A percentile compares a stretch with the other conserved stretches of the same genome.
These are phyloP conservation scores for Geophilus truncorum DNA, from an alignment of 2,888 invertebrate species.

Conservation along the genomic window DNA sequence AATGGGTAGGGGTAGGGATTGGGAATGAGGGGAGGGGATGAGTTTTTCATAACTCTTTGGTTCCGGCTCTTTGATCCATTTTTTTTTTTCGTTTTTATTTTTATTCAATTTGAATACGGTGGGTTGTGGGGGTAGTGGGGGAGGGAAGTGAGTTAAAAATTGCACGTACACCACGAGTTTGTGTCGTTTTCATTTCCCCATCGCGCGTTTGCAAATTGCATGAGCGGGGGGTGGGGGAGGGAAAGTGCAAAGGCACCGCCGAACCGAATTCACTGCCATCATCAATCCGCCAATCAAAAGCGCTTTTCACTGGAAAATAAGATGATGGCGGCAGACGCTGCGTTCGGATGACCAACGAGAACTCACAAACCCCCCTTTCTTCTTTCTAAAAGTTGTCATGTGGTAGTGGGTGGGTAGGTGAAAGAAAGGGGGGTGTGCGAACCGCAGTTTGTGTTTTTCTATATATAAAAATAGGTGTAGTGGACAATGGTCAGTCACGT, in stretches of 20 bases:
- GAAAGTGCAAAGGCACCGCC: not conserved
- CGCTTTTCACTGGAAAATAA: not conserved
- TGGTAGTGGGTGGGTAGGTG: not conserved
- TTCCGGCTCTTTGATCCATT: not conserved
- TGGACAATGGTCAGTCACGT: conserved; percentile 20
- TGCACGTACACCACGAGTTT: not conserved
- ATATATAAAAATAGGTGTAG: not conserved
- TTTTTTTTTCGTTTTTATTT: not conserved
- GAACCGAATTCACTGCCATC: not conserved
- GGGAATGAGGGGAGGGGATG: not conserved
- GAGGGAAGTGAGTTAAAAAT: not conserved
- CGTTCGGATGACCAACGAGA: not conserved
- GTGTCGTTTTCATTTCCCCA: conserved; percentile 14
- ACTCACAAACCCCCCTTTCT: not conserved
- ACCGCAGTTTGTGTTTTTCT: not conserved
- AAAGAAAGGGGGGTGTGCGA: not conserved
- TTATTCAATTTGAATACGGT: not conserved
- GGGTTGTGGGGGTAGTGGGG: not conserved
- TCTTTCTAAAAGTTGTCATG: not conserved
- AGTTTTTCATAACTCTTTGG: not conserved
- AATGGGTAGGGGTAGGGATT: not conserved
- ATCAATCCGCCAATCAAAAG: conserved; percentile 20
- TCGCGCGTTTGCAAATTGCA: conserved; percentile 12
- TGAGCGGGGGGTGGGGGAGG: not conserved
- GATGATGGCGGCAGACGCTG: not conserved